These are phyloP conservation scores for Augochlorella aurata DNA, from an alignment of 2,888 invertebrate species.

Conservation along the genomic window DNA sequence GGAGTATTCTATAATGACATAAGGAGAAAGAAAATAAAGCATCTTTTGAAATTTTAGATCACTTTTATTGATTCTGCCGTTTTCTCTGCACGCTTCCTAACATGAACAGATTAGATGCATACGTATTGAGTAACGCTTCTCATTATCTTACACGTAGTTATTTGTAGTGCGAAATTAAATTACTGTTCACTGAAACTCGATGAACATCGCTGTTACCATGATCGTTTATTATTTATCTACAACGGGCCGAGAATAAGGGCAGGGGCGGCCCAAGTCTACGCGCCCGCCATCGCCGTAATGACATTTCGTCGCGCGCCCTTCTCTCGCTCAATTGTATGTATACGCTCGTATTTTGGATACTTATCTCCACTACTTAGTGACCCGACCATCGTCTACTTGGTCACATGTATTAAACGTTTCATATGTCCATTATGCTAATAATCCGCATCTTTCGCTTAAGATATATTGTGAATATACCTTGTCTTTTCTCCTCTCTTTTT, in stretches of 20 bases:
- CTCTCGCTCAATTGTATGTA: conserved; percentile 71
- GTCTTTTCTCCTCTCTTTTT: conserved; percentile 49
- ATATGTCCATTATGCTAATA: conserved; percentile 49
- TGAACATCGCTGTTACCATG: conserved; percentile 68
- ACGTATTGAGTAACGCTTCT: conserved; percentile 74
- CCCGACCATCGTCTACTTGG: conserved; percentile 61
- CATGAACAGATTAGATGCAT: conserved; percentile 81
- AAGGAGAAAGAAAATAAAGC: background rate
- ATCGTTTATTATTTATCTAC: conserved; percentile 79
- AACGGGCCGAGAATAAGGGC: conserved; percentile 82
- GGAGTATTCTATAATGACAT: background rate
- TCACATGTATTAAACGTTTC: conserved; percentile 58
- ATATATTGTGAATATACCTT: conserved; percentile 42
- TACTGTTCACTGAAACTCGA: conserved; percentile 68
- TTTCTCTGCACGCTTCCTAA: conserved; percentile 79
- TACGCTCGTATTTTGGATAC: conserved; percentile 54
- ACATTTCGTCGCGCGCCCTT: conserved; percentile 80
- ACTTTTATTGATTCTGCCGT: conserved; percentile 78
- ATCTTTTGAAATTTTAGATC: conserved; percentile 70
- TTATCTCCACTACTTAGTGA: conserved; percentile 61
- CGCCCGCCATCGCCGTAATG: conserved; percentile 81
- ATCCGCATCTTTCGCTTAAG: conserved; percentile 63
- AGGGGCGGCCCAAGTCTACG: conserved; percentile 82
- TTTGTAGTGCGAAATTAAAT: conserved; percentile 73
- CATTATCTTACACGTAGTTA: conserved; percentile 75